Conservation (phyloP, 1,140 invertebrate species). For the Brachionus angularis region DNA sequence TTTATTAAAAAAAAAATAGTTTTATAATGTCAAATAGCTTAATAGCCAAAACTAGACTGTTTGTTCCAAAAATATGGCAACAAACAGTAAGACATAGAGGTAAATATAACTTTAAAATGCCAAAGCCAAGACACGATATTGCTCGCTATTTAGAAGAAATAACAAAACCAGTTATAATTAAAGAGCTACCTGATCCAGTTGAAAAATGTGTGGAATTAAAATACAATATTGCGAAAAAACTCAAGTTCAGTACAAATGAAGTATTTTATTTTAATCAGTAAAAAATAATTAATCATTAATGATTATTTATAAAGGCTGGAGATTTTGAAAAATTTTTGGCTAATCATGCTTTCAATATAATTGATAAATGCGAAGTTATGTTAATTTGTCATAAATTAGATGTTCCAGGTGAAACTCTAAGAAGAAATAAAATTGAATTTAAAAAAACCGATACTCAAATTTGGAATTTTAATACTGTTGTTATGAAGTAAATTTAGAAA, state of each 20-base stretch:
- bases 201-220: background rate
- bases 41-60: constrained; percentile 28
- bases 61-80: constrained; percentile 30
- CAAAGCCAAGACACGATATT: constrained; percentile 36
- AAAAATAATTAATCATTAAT: no score
- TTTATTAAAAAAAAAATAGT: no score
- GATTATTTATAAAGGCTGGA: no score
- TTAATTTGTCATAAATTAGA: constrained; percentile 41
- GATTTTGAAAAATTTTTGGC: constrained; percentile 35
- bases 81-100: constrained; percentile 24
- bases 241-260: background rate
- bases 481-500: constrained; percentile 22
- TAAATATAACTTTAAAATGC: constrained; percentile 29
- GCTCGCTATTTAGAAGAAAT: constrained; percentile 40
- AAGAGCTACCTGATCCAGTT: constrained; percentile 1
- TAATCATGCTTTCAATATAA: constrained; percentile 5
- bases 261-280: no score
- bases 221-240: background rate
- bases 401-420: constrained; percentile 3
- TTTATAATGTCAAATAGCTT: background rate
- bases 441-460: constrained; percentile 29
- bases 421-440: constrained; percentile 40
- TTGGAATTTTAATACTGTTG: constrained; percentile 41
- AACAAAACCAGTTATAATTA: constrained; percentile 18
- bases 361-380: constrained; percentile 25